Conservation (phyloP, 2,888 invertebrate species). For the Rhyacophila evoluta region DNA sequence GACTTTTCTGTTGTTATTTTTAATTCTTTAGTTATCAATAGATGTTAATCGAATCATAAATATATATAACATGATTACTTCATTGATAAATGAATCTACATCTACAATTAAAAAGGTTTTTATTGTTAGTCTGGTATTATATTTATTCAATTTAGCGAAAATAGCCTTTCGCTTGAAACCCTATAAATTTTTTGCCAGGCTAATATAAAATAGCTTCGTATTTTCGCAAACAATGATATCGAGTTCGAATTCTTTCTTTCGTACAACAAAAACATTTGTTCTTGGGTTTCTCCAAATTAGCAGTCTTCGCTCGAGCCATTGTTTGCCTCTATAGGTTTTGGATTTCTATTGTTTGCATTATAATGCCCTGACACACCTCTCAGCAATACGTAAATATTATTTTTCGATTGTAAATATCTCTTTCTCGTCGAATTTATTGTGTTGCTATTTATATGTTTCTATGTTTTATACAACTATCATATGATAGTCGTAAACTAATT, state of each 20-base stretch:
- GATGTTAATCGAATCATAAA: too few species aligned
- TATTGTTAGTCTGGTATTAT: background rate
- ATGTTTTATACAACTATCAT: too few species aligned
- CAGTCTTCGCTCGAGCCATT: background rate
- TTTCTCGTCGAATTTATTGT: background rate
- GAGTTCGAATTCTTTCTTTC: slow-evolving; percentile 22
- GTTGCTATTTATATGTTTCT: too few species aligned
- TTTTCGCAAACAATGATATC: slow-evolving; percentile 13
- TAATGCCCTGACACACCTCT: slow-evolving; percentile 27
- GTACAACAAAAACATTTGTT: slow-evolving; percentile 16
- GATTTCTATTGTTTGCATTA: slow-evolving; percentile 33
- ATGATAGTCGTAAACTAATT: too few species aligned
- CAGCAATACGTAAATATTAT: slow-evolving; percentile 29
- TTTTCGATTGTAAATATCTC: slow-evolving; percentile 25
- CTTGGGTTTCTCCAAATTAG: slow-evolving; percentile 16
- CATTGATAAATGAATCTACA: too few species aligned
- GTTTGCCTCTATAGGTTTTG: slow-evolving; percentile 4
- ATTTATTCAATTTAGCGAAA: background rate
- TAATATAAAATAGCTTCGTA: background rate
- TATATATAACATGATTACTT: too few species aligned
- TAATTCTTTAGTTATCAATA: too few species aligned
- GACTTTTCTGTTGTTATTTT: too few species aligned
- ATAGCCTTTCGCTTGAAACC: slow-evolving; percentile 12
- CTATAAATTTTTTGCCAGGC: background rate
- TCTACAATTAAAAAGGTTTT: too few species aligned